Conservation (phyloP, 2,797 vertebrate genomes). For the Smutsia temminckii region DNA sequence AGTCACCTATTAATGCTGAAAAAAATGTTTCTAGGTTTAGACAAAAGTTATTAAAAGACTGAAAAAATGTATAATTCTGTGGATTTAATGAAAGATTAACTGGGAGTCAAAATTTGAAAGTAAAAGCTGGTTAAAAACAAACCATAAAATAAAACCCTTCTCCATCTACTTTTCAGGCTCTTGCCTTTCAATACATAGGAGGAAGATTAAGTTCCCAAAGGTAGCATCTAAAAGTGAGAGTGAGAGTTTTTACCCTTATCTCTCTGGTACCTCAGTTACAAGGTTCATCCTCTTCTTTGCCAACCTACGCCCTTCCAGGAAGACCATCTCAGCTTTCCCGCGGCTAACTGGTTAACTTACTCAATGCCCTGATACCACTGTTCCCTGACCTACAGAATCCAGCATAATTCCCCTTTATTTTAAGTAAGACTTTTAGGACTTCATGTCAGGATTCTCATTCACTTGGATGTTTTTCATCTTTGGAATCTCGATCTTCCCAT, state of each 20-base stretch:
- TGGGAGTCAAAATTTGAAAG: slow-evolving; percentile 16
- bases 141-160: neutral
- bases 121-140: slow-evolving; percentile 22
- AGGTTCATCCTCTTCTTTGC: neutral
- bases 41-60: neutral
- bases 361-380: neutral
- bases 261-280: neutral
- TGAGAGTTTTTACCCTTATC: neutral
- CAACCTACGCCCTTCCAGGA: neutral
- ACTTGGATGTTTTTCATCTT: neutral
- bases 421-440: neutral
- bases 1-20: slow-evolving; percentile 13
- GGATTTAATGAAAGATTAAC: slow-evolving; percentile 42
- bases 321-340: neutral
- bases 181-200: neutral
- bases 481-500: neutral
- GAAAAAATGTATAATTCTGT: neutral
- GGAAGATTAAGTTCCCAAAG: neutral
- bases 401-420: neutral
- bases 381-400: neutral
- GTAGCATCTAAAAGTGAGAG: neutral
- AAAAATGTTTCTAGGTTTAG: neutral
- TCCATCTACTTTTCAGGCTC: neutral
- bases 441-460: neutral
- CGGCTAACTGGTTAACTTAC: neutral